Evolutionary conservation across 2,797 vertebrate species (phyloP), one percentile per base, ranked within the genome.

Genomic region (Podarcis siculus): DNA sequence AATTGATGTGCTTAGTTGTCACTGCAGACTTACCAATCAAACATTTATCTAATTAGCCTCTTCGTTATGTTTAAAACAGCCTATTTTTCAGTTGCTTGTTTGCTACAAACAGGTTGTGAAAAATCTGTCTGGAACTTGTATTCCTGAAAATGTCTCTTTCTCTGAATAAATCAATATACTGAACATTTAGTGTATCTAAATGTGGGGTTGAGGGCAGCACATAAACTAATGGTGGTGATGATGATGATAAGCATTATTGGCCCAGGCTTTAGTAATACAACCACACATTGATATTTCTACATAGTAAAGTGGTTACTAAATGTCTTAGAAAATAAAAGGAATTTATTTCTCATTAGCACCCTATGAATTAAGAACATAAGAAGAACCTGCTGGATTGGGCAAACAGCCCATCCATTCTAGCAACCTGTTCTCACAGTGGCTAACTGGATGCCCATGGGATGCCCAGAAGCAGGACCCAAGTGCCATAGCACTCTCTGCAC

Each of bases 31-130:
- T 27, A 88, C 78, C 88, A 87, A 87, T 83, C 73, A 93, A 92
- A 91, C 9, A 85, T 79, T 91, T 91, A 86, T 86, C 64, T 93
- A 86, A 86, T 13, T 88, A 91, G 79, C 1, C n/a, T 89, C 39
- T 87, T 75, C 45, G 73, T n/a, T 75, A 77, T 64, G 42, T 58
- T 89, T 83, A 90, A 55, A 13, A 30, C 80, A 82, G 91, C 87
- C 85, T 89, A 82, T 82, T 93, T 93, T 92, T 88, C 27, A 75
- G 27, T 91, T 83, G 64, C 49, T 13, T 87, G 23, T 76, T 39
- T 89, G 83, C 0, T 75, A n/a, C 30, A 80, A 86, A 82, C 66
- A 72, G 55, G 79, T 67, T 87, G 67, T 37, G 6, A 80, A 72
- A 42, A 55, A 0, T 1, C 19, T 69, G 13, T 23, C 19, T 35